A percentile compares a stretch with the other conserved stretches of the same genome.
These are phyloP conservation scores for Ptilonorhynchus violaceus DNA, from an alignment of 2,113 vertebrate species.

Conservation along the genomic window DNA sequence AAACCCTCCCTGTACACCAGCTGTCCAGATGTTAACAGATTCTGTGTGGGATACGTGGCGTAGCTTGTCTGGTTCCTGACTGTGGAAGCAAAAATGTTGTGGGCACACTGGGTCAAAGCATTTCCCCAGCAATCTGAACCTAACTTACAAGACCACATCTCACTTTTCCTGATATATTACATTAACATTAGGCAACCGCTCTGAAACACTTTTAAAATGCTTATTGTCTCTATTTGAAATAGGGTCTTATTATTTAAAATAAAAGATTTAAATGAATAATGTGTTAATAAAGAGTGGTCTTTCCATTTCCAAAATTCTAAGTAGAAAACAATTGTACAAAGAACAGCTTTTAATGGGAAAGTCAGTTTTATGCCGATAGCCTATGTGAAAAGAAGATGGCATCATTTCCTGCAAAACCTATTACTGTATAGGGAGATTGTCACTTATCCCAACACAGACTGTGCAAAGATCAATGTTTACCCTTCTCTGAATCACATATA, in stretches of 20 bases:
- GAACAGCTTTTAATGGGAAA: slow-evolving; percentile 6
- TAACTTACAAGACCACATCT: background rate
- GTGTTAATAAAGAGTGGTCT: background rate
- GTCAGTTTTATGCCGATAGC: background rate
- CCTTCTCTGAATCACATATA: slow-evolving; percentile 62
- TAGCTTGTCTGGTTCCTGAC: background rate
- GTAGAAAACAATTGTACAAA: background rate
- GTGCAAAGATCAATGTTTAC: slow-evolving; percentile 73
- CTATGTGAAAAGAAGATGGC: slow-evolving; percentile 11
- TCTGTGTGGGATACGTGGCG: background rate
- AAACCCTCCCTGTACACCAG: background rate
- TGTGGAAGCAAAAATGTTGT: background rate
- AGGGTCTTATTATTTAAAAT: background rate
- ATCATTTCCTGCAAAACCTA: slow-evolving; percentile 47
- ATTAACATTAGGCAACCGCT: background rate
- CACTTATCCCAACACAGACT: slow-evolving; percentile 63
- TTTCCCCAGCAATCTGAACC: background rate
- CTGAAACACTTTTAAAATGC: background rate
- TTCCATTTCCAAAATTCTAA: background rate
- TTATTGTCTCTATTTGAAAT: background rate
- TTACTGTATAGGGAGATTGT: slow-evolving; percentile 37
- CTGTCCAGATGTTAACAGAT: background rate
- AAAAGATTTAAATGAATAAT: background rate
- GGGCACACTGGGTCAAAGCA: background rate
- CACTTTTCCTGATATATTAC: background rate